Percentiles rank a stretch among this genome's conserved stretches.
Evolutionary conservation across 1,140 invertebrate species (phyloP).

Genomic region (Uloborus diversus): DNA sequence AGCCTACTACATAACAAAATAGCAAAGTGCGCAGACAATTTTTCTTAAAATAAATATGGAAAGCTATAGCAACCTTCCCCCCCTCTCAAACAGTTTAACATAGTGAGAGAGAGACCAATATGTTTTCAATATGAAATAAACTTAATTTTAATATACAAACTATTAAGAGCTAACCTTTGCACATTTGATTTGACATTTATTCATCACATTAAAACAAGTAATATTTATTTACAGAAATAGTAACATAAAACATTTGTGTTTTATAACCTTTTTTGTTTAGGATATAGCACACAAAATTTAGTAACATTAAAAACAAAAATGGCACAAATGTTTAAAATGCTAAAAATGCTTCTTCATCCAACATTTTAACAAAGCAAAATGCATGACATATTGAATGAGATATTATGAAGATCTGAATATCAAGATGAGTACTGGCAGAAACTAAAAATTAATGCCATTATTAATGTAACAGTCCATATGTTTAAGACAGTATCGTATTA

Average conservation of each 20-base stretch:
- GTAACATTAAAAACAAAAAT: constrained; percentile 31
- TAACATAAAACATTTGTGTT: background rate
- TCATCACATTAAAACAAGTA: background rate
- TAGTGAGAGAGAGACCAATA: too few species aligned
- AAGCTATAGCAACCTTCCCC: too few species aligned
- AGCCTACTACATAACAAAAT: too few species aligned
- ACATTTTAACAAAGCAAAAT: background rate
- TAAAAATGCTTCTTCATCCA: constrained; percentile 12
- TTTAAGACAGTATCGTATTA: constrained; percentile 4
- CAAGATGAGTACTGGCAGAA: constrained; percentile 11
- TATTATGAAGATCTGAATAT: constrained; percentile 7
- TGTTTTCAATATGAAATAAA: too few species aligned
- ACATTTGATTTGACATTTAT: background rate
- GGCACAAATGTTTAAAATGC: constrained; percentile 28
- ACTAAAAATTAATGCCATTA: constrained; percentile 11
- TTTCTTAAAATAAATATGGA: too few species aligned
- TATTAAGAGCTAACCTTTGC: background rate
- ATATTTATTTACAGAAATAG: background rate
- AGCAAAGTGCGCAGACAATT: too few species aligned
- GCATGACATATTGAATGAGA: constrained; percentile 17
- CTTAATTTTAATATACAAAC: too few species aligned
- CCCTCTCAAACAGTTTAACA: too few species aligned
- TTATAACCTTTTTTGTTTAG: background rate
- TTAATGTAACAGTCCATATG: constrained; percentile 22
- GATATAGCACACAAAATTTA: background rate